Conservation (phyloP, 2,113 vertebrate species). For the Platysteira castanea region DNA sequence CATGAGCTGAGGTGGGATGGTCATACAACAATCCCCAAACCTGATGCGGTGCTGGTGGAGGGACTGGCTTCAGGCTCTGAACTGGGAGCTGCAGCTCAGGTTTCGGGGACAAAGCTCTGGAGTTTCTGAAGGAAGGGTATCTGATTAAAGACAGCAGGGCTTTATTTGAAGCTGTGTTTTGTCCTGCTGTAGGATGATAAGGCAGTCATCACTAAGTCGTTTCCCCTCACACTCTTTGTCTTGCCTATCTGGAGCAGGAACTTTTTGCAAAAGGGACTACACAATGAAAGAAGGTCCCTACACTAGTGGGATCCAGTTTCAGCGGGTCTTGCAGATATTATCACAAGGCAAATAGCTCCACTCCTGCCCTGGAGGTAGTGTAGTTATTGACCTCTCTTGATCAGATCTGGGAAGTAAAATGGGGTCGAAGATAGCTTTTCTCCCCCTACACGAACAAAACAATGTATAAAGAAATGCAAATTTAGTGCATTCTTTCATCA, state of each 20-base stretch:
- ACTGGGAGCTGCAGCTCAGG: background rate
- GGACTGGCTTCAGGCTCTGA: background rate
- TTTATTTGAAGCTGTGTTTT: slow-evolving; percentile 12
- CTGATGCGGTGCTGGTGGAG: background rate
- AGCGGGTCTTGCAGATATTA: background rate
- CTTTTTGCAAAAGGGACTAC: background rate
- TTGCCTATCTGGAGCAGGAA: background rate
- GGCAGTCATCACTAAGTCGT: background rate
- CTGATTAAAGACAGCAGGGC: background rate
- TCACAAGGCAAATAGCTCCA: slow-evolving; percentile 41
- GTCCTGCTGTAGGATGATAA: background rate
- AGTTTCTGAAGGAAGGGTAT: background rate
- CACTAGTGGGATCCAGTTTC: slow-evolving; percentile 24
- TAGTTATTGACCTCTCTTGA: slow-evolving; percentile 33
- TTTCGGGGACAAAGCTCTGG: background rate
- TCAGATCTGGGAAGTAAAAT: slow-evolving; percentile 9
- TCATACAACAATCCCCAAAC: background rate
- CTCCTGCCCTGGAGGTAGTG: slow-evolving; percentile 13
- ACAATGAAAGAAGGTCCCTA: background rate
- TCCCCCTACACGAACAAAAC: background rate
- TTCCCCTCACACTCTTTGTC: slow-evolving; percentile 14
- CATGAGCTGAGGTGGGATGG: background rate
- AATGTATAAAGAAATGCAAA: slow-evolving; percentile 45
- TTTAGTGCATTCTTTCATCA: slow-evolving; percentile 19
- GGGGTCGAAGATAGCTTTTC: background rate